Evolutionary conservation across 2,888 invertebrate genomes (phyloP), one percentile per base, ranked within the genome.

Genomic region (Molorchus minor): DNA sequence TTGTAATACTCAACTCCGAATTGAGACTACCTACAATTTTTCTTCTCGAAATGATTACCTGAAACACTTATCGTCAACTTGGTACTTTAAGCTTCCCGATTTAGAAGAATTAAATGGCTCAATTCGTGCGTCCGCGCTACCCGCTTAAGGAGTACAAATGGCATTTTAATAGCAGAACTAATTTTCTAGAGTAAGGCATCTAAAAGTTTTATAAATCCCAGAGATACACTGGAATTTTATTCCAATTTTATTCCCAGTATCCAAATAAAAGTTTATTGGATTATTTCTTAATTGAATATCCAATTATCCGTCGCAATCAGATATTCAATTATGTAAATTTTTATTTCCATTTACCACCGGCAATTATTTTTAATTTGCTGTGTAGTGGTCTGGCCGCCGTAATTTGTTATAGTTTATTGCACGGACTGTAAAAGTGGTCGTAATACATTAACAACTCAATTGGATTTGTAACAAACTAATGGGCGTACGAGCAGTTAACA

Each of bases 111-210:
- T 33, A 33, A 33, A n/a, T 33, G 12, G 33, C 12, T 12, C 12
- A 7, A n/a, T 33, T n/a, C 33, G 7, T 12, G 12, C n/a, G 7
- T 12, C 7, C n/a, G 12, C n/a, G 12, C 33, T n/a, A 3, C 33
- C 33, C 12, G 3, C 12, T 10, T 33, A n/a, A 33, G 10, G 33
- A 7, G 33, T 3, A 33, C 7, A 25, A n/a, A 10, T 12, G 12
- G 40, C n/a, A 41, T 49, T 40, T 52, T 52, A 21, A 52, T 41
- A 40, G 17, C 19, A 16, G 29, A 52, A 30, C 52, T 52, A 52
- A 52, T 52, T 38, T 41, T 41, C 52, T 41, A 52, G 41, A 52
- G 52, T 52, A 41, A 52, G 30, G 47, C 36, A 20, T 41, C 25
- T 52, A 41, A 52, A 41, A 41, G 19, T 41, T 52, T 52, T 52